Base-by-base conservation (phyloP, 1,140 invertebrate genomes). In the Drosophila fuyamai region DNA sequence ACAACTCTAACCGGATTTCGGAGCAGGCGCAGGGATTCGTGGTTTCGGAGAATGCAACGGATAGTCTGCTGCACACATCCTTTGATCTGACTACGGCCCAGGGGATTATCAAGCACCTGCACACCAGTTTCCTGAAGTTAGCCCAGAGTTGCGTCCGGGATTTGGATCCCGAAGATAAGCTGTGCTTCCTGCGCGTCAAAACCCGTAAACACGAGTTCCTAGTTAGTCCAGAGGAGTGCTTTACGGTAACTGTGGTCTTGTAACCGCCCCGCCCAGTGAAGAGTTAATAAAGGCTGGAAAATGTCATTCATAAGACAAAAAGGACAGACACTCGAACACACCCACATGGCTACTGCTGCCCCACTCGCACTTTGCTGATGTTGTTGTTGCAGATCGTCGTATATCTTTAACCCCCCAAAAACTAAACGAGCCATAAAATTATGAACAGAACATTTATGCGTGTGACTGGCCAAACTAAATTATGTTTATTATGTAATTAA, bases 401-500 rank as follows among this genome's bases (percentile, higher is more conserved):
- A 67, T 71, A 76, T 85, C 63, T 85, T 76, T 46, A 46, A 62
- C 14, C 23, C 38, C 62, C 85, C 70, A 62, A 81, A 8, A 89
- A 84, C 68, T 84, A 89, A 89, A 84, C 84, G 77, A 84, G 77
- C 80, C 80, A 90, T 89, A 81, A 84, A 89, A 88, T 83, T 89
- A 88, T 88, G 61, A 58, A 54, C 51, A 59, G 9, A 73, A 53
- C 60, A 57, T 73, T 73, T 61, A 60, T 61, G 66, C 67, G 68
- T 73, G 67, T 72, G 68, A 78, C 75, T 72, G 58, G 84, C 76
- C 65, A 80, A 83, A 74, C 83, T 79, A 84, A 89, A 88, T 88
- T 71, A 82, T 84, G 88, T 89, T 80, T 88, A 90, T 90, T 88
- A 80, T 75, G 84, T 90, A 84, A 89, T 88, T 88, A 88, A 88